Base-by-base conservation (phyloP, 2,113 vertebrate species). In the Ageneiosus marmoratus region DNA sequence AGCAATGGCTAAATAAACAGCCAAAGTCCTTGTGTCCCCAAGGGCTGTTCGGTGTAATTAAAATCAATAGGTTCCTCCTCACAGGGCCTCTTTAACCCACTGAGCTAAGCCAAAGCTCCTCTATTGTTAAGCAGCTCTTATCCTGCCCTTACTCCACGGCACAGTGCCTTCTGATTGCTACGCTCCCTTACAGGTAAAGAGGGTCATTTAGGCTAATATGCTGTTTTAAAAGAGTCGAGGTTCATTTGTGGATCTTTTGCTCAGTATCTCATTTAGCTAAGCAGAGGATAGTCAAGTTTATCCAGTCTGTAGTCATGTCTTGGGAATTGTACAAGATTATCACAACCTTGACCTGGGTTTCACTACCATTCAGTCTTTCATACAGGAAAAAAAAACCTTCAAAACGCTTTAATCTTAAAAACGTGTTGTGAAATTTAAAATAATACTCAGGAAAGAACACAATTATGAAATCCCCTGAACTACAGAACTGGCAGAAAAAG, bases 41-140 rank as follows among this genome's bases (percentile, higher is more conserved):
- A 92, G 96, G 97, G 96, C 95, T 95, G 94, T 95, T 96, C 95
- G 93, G 86, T 94, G 95, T 98, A 98, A 98, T 99, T 98, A 98
- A 98, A 98, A 99, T 99, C 98, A 98, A 99, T 98, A 98, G 95
- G 95, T 95, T 96, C 95, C 95, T 96, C 94, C 95, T 96, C 92
- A 0, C 89, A 94, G 91, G 93, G 93, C 90, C 95, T 95, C 94
- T 94, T 94, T 95, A 95, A 95, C 93, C 94, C 92, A 81, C 85
- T 79, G 62, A 76, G 87, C 88, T 87, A 81, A 87, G 82, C 90
- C 76, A 82, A 92, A 86, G 87, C 87, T 82, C 89, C 81, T 85
- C 67, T 74, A 77, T 81, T 85, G 85, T 87, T 86, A 89, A 85
- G 87, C 87, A 85, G 81, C 62, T 50, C 73, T 79, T 84, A 77